Percentiles rank a stretch among this genome's conserved stretches.
These are phyloP conservation scores for Globia sparganii DNA, from an alignment of 2,888 invertebrate genomes.

Conservation along the genomic window DNA sequence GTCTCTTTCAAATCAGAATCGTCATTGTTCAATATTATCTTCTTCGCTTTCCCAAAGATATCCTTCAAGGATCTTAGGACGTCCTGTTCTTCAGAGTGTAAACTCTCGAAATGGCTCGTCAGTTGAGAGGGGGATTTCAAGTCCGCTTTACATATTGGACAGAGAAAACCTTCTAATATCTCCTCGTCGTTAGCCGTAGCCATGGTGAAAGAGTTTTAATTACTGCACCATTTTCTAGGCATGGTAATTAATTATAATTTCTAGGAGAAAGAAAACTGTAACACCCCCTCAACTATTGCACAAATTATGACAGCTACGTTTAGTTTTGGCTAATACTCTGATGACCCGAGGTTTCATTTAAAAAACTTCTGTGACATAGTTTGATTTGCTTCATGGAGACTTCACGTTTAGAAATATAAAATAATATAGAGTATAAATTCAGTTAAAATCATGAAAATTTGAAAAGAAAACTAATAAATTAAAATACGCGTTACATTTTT, in stretches of 20 bases:
- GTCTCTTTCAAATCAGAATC: conserved; percentile 91
- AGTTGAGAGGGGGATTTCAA: conserved; percentile 95
- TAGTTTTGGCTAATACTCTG: conserved; percentile 34
- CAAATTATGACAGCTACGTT: conserved; percentile 55
- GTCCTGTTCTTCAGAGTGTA: conserved; percentile 96
- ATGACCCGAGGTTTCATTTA: not conserved
- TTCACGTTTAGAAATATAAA: not conserved
- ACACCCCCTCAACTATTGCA: conserved; percentile 59
- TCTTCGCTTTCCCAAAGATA: conserved; percentile 97
- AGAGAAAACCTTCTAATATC: conserved; percentile 97
- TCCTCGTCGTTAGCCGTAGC: conserved; percentile 88
- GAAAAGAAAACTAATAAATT: not conserved
- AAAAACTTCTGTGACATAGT: not conserved
- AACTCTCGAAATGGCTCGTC: conserved; percentile 96
- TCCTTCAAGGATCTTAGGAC: conserved; percentile 95
- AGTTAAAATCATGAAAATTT: too few species aligned
- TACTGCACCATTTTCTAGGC: conserved; percentile 49
- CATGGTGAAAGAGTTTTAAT: conserved; percentile 74
- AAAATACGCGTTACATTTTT: not conserved
- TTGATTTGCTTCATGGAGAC: not conserved
- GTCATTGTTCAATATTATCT: conserved; percentile 81
- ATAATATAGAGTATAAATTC: too few species aligned
- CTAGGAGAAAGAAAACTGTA: conserved; percentile 36
- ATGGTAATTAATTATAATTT: conserved; percentile 49
- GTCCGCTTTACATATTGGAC: conserved; percentile 98